Base-by-base conservation (phyloP, 2,888 invertebrate genomes). In the Ctena decussata region DNA sequence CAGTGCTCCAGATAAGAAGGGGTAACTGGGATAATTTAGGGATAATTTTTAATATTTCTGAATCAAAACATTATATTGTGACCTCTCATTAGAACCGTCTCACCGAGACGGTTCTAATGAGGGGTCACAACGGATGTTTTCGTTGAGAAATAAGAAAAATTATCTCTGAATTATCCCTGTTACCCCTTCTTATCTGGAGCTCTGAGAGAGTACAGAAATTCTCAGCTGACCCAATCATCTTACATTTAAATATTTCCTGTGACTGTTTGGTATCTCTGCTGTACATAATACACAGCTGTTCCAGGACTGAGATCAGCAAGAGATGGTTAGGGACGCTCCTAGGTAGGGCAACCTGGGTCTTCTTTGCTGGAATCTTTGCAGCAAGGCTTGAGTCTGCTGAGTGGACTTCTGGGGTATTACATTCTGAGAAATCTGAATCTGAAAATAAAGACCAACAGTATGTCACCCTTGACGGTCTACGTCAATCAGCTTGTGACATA, bases 241-340 rank as follows among this genome's bases (percentile, higher is more conserved):
- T 90, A 94, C 94, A 88, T 90, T 92, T 93, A 74, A 94, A 95
- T 18, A 95, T 91, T 77, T 94, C 89, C 37, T 91, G 86, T 41
- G 92, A 91, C 80, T 91, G 91, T 44, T 77, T 78, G 24, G 80
- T 82, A 84, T 94, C 93, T 46, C 81, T 84, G 30, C 90, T 91
- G 83, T 94, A 94, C 86, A 94, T 91, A n/a, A 87, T 70, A 83
- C 94, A 94, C 35, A 95, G 85, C 77, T 94, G 94, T 78, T 94
- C 94, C 77, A 95, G 87, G 21, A 94, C 90, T 18, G 95, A 93
- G 18, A 94, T 91, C 85, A 94, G 90, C 72, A 95, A 90, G 18
- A 95, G 91, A 82, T 95, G 94, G 30, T 92, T 93, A 2, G 93
- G 93, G 0, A 93, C 91, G 8, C 89, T 85, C 35, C 90, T 86